Evolutionary conservation across 1,140 invertebrate genomes (phyloP).

Genomic region (Bombus polaris): DNA sequence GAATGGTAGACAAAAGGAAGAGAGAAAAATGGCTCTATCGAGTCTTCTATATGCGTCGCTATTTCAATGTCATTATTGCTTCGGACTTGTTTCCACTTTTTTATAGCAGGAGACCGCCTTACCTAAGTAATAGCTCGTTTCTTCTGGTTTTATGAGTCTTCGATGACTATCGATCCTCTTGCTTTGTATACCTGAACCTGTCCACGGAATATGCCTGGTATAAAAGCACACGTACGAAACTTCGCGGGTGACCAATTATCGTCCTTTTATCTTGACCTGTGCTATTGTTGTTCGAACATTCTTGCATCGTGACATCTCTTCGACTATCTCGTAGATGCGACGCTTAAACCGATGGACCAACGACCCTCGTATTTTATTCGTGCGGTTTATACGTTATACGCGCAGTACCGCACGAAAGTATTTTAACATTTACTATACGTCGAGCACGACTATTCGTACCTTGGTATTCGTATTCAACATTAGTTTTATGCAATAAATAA

Average conservation of each 20-base stretch:
- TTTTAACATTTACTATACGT: not conserved
- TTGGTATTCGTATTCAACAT: not conserved
- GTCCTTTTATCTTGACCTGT: constrained; percentile 19
- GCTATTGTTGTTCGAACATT: constrained; percentile 8
- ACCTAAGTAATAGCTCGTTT: constrained; percentile 57
- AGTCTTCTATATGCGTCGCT: constrained; percentile 25
- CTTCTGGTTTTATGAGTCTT: constrained; percentile 63
- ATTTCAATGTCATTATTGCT: constrained; percentile 63
- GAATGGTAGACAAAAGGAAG: not conserved
- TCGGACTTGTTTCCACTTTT: constrained; percentile 64
- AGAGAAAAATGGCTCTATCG: constrained; percentile 47
- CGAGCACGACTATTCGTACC: too few relatives aligned
- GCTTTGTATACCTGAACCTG: constrained; percentile 26
- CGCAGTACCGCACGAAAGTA: not conserved
- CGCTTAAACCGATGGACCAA: not conserved
- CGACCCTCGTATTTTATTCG: not conserved
- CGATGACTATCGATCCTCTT: constrained; percentile 57
- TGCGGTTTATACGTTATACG: not conserved
- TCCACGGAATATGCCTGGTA: constrained; percentile 3
- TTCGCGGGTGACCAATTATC: constrained; percentile 4
- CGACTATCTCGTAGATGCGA: too few relatives aligned
- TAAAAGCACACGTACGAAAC: not conserved
- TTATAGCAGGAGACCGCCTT: constrained; percentile 55
- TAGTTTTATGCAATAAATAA: not conserved
- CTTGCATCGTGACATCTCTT: not conserved